Conservation (phyloP, 1,140 invertebrate species). For the Periplaneta americana region DNA sequence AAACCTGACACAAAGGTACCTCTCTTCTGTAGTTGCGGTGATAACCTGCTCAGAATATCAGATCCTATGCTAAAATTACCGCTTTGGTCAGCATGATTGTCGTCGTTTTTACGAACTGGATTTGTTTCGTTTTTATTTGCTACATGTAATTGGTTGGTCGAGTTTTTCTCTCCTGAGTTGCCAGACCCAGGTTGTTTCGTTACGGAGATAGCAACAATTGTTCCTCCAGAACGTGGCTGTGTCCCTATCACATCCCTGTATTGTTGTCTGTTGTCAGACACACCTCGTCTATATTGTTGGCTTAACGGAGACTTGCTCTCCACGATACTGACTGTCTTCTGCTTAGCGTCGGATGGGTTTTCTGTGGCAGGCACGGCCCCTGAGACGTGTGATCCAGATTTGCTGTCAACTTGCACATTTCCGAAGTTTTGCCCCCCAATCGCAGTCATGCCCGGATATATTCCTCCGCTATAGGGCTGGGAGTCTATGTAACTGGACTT, state of each 20-base stretch:
- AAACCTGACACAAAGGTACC: background rate
- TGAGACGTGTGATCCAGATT: background rate
- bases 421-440: background rate
- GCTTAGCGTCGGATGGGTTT: background rate
- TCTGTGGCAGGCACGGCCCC: background rate
- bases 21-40: background rate
- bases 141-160: background rate
- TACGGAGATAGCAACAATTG: background rate
- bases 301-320: background rate
- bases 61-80: background rate
- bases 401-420: background rate
- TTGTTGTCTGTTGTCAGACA: background rate
- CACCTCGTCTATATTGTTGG: background rate
- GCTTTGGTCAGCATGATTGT: background rate
- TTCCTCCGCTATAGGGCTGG: background rate
- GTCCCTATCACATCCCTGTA: background rate
- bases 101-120: background rate
- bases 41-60: background rate
- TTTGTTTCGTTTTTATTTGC: background rate
- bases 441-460: background rate
- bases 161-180: background rate
- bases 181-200: background rate
- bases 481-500: background rate
- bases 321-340: background rate
- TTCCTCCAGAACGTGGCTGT: background rate